A percentile compares a stretch with the other conserved stretches of the same genome.
These are phyloP conservation scores for Euglossa dilemma DNA, from an alignment of 1,140 invertebrate genomes.

Conservation along the genomic window DNA sequence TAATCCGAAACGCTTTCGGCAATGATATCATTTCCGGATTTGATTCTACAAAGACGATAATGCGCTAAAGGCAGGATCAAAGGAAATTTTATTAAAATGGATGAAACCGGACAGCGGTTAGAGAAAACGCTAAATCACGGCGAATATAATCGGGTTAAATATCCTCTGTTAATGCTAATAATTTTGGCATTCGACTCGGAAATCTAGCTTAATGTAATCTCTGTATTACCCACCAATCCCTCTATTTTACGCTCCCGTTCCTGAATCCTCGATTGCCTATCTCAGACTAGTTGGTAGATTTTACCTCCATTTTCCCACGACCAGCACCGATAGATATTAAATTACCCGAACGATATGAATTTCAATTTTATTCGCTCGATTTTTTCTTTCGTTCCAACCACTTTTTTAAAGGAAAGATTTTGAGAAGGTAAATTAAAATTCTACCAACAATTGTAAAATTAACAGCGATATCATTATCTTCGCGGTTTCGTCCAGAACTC, in stretches of 20 bases:
- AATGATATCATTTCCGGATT: not conserved
- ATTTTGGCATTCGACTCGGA: slow-evolving; percentile 54
- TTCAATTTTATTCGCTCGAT: not conserved
- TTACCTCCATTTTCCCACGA: not conserved
- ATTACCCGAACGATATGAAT: not conserved
- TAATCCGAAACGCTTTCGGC: not conserved
- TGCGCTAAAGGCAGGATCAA: not conserved
- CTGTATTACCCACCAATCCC: slow-evolving; percentile 45
- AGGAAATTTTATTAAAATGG: not conserved
- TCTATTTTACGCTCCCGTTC: slow-evolving; percentile 1
- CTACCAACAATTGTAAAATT: too few relatives aligned
- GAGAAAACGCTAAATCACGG: slow-evolving; percentile 28
- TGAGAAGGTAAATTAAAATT: too few relatives aligned
- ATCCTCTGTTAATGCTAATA: slow-evolving; percentile 50
- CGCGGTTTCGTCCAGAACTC: not conserved
- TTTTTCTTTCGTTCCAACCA: not conserved
- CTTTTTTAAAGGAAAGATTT: too few relatives aligned
- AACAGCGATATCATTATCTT: too few relatives aligned
- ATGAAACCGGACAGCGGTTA: slow-evolving; percentile 6
- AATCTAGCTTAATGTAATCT: slow-evolving; percentile 63
- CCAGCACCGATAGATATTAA: too few relatives aligned
- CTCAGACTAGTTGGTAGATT: not conserved
- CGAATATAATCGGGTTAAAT: slow-evolving; percentile 33
- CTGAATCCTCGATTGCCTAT: not conserved
- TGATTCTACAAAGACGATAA: not conserved